Evolutionary conservation across 2,113 vertebrate species (phyloP), one percentile per base, ranked within the genome.

Genomic region (Cricetomys ansorgei): DNA sequence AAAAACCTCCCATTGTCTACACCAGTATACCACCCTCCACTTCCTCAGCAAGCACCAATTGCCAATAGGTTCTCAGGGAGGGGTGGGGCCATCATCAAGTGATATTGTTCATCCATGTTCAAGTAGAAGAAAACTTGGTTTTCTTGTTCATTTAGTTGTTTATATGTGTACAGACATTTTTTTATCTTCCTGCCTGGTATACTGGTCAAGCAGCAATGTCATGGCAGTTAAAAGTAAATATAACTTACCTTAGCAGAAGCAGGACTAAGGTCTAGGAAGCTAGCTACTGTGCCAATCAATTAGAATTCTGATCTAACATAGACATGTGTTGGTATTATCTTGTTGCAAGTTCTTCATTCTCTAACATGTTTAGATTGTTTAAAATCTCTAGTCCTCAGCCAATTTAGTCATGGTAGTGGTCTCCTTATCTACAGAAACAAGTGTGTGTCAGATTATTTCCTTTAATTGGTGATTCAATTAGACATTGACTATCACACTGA

Each of bases 391-490:
- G 64, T 94, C 34, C 93, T 92, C 95, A 94, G 97, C 97, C 98
- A 98, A 98, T 97, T 96, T 67, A 15, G 1, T 55, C 4, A 25
- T 88, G 97, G 97, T 65, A 94, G 48, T 48, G 88, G 81, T 40
- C 76, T 92, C 91, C 96, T 97, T 69, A 97, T 89, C 95, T 98
- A 92, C 43, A 97, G 92, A 93, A 97, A 84, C 92, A 97, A 96
- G 97, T 96, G 96, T 75, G 93, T 97, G 96, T 96, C 91, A 3
- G 94, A 96, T 80, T 98, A 94, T 98, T 98, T 97, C 89, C 83
- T 97, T 97, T 98, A 97, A 98, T 98, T 98, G 97, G 95, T 97
- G 97, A 98, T 95, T 97, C 97, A 96, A 95, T 98, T 98, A 98
- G 92, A 93, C 91, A 98, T 98, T 98, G 97, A 98, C 98, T 98